Percentiles rank a stretch among this genome's conserved stretches.
Evolutionary conservation across 2,888 invertebrate genomes (phyloP).

Genomic region (Hartigia nigra): DNA sequence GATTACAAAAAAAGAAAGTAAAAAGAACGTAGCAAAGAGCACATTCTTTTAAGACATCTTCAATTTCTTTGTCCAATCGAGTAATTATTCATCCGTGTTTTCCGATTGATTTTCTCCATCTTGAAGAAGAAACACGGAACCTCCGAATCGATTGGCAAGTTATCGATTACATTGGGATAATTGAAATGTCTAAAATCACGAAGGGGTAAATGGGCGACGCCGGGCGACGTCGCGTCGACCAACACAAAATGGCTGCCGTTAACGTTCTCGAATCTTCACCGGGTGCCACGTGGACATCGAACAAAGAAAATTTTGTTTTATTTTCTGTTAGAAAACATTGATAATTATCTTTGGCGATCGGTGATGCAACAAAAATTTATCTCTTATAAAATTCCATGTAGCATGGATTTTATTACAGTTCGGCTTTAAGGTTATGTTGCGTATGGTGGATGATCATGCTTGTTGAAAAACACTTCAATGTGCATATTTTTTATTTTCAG

Average conservation of each 20-base stretch:
- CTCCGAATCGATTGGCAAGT: not conserved
- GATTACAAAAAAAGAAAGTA: not conserved
- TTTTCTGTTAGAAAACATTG: not conserved
- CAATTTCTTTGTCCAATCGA: not conserved
- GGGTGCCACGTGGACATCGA: slow-evolving; percentile 55
- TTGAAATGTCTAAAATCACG: not conserved
- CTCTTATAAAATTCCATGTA: not conserved
- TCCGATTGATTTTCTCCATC: not conserved
- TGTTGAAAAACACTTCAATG: not conserved
- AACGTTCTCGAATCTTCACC: slow-evolving; percentile 52
- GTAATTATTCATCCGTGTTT: not conserved
- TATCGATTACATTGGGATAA: not conserved
- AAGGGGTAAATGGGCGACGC: not conserved
- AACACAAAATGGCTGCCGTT: slow-evolving; percentile 58
- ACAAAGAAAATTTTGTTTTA: not conserved
- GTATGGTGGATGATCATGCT: not conserved
- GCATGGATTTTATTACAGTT: not conserved
- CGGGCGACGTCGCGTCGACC: slow-evolving; percentile 4
- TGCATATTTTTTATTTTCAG: slow-evolving; percentile 24
- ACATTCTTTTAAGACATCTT: not conserved
- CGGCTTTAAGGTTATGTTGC: not conserved
- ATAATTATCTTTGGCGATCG: not conserved
- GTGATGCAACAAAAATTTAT: not conserved
- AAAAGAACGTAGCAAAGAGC: not conserved
- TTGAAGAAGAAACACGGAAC: not conserved